Conservation (phyloP, 2,797 vertebrate species). For the Falco biarmicus region DNA sequence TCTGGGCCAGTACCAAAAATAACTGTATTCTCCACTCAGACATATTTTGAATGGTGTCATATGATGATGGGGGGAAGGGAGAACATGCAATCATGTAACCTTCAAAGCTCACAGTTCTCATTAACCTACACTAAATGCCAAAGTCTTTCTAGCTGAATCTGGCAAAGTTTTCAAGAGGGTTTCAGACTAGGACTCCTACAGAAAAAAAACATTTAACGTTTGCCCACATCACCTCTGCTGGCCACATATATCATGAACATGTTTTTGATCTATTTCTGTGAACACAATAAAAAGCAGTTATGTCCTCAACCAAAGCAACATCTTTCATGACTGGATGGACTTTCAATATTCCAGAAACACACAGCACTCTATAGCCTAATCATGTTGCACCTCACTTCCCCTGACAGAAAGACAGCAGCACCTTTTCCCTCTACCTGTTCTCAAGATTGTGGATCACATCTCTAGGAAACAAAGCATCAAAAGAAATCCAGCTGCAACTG, state of each 20-base stretch:
- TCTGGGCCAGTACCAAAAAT: slow-evolving; percentile 62
- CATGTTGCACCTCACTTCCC: neutral
- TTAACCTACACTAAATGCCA: neutral
- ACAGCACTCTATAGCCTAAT: neutral
- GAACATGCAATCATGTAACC: neutral
- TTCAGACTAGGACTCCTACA: neutral
- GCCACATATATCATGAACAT: rapidly evolving
- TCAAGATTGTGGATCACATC: neutral
- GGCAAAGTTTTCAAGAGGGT: neutral
- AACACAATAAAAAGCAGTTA: neutral
- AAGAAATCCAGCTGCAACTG: neutral
- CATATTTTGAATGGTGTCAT: slow-evolving; percentile 52
- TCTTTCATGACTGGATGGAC: neutral
- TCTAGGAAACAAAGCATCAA: neutral
- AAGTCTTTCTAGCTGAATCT: slow-evolving; percentile 3
- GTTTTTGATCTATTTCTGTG: slow-evolving; percentile 23
- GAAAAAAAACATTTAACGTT: neutral
- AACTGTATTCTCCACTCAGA: slow-evolving; percentile 46
- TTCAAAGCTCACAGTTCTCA: slow-evolving; percentile 42
- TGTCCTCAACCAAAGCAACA: neutral
- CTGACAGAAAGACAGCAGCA: neutral
- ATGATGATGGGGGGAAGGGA: slow-evolving; percentile 48
- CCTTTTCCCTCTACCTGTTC: neutral
- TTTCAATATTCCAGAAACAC: neutral
- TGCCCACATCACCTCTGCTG: neutral